A percentile compares a stretch with the other conserved stretches of the same genome.
Evolutionary conservation across 2,797 vertebrate genomes (phyloP).

Genomic region (Momotus momota): DNA sequence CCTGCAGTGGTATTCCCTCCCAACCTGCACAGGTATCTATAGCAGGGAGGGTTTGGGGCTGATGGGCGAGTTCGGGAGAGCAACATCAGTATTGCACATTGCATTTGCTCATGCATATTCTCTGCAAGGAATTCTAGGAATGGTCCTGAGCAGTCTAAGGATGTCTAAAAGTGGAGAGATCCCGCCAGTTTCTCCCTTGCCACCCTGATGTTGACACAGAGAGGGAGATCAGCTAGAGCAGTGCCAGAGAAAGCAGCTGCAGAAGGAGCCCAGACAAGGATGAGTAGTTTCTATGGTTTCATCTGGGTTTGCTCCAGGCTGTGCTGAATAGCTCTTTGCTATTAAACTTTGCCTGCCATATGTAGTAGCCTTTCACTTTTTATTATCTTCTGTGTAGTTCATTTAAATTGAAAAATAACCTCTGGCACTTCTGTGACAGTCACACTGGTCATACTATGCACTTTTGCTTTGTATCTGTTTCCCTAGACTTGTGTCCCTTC

Average conservation of each 20-base stretch:
- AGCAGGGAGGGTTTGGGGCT: not conserved
- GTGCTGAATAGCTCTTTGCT: not conserved
- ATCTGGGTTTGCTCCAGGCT: not conserved
- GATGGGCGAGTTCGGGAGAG: accelerated
- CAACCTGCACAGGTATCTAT: not conserved
- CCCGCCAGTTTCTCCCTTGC: not conserved
- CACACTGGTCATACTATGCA: not conserved
- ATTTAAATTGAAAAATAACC: not conserved
- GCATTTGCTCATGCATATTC: not conserved
- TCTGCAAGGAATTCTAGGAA: not conserved
- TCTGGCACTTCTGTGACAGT: not conserved
- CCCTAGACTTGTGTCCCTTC: not conserved
- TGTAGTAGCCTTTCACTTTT: not conserved
- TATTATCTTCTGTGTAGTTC: not conserved
- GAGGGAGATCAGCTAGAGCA: not conserved
- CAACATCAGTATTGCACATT: not conserved
- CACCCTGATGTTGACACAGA: not conserved
- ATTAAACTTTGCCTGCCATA: not conserved
- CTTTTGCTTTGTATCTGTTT: not conserved
- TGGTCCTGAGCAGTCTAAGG: not conserved
- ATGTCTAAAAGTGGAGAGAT: not conserved
- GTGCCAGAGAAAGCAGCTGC: not conserved
- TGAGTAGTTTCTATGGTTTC: not conserved
- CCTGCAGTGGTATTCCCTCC: not conserved
- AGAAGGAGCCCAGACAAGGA: not conserved